Percentiles rank a stretch among this genome's conserved stretches.
These are phyloP conservation scores for Galagoides demidoff DNA, from an alignment of 2,797 vertebrate genomes.

Conservation along the genomic window DNA sequence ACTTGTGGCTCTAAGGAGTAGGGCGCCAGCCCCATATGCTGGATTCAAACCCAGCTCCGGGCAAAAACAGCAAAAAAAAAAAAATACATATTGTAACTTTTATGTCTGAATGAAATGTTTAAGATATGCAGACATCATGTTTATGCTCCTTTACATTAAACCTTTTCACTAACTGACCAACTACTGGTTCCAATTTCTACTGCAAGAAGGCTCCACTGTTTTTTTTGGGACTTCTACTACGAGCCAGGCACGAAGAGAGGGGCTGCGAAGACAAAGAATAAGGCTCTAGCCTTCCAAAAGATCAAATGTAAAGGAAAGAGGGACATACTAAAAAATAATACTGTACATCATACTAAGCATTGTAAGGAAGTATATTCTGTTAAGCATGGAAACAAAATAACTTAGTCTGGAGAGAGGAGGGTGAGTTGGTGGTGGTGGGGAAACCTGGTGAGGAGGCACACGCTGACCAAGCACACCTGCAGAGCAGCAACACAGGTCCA, in stretches of 20 bases:
- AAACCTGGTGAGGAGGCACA: neutral
- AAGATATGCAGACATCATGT: neutral
- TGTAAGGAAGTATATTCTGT: neutral
- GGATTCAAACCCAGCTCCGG: no score
- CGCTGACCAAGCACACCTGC: neutral
- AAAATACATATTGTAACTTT: neutral
- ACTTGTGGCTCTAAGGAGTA: no score
- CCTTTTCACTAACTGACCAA: neutral
- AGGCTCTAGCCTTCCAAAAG: neutral
- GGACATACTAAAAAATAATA: neutral
- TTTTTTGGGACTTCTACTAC: neutral
- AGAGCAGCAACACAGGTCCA: neutral
- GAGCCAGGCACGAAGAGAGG: neutral
- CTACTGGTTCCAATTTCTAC: neutral
- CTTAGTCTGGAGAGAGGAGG: neutral
- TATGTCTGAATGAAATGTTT: conserved; percentile 13
- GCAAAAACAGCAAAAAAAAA: no score
- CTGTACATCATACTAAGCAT: neutral
- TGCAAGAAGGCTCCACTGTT: neutral
- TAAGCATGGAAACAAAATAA: neutral
- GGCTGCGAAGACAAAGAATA: neutral
- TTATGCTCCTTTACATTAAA: neutral
- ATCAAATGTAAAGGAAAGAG: neutral
- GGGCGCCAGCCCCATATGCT: no score
- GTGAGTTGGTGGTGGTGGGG: neutral